Evolutionary conservation across 1,140 invertebrate genomes (phyloP).

Genomic region (Zaprionus inermis): DNA sequence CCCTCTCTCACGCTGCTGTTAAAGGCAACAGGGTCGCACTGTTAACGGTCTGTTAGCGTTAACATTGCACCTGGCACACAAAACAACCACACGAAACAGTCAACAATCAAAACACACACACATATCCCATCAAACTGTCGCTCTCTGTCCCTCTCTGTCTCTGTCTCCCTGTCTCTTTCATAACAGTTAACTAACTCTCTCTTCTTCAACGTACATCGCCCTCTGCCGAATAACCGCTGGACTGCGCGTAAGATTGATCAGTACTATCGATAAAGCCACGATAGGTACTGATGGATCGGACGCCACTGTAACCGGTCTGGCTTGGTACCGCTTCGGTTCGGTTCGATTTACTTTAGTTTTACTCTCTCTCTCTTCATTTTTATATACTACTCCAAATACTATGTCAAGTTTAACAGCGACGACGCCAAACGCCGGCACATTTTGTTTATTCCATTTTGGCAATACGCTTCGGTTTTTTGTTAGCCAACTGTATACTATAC

Average conservation of each 20-base stretch:
- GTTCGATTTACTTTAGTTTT: slow-evolving; percentile 66
- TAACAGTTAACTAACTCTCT: slow-evolving; percentile 43
- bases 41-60: slow-evolving; percentile 25
- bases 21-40: slow-evolving; percentile 24
- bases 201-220: slow-evolving; percentile 47
- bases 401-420: slow-evolving; percentile 81
- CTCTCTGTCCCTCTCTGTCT: slow-evolving; percentile 22
- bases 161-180: slow-evolving; percentile 24
- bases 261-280: slow-evolving; percentile 16
- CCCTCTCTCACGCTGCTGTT: background rate
- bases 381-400: slow-evolving; percentile 23
- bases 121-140: slow-evolving; percentile 18
- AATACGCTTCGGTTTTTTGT: slow-evolving; percentile 76
- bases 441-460: slow-evolving; percentile 78
- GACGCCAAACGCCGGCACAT: slow-evolving; percentile 81
- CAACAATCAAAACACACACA: slow-evolving; percentile 40
- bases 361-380: slow-evolving; percentile 41
- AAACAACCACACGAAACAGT: slow-evolving; percentile 31
- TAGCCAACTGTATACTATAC: slow-evolving; percentile 56
- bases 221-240: slow-evolving; percentile 44
- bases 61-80: slow-evolving; percentile 3
- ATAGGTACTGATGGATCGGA: slow-evolving; percentile 17
- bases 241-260: slow-evolving; percentile 35
- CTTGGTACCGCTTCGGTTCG: slow-evolving; percentile 32
- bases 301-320: slow-evolving; percentile 9